Conservation (phyloP, 2,113 vertebrate genomes). For the Camelus bactrianus region DNA sequence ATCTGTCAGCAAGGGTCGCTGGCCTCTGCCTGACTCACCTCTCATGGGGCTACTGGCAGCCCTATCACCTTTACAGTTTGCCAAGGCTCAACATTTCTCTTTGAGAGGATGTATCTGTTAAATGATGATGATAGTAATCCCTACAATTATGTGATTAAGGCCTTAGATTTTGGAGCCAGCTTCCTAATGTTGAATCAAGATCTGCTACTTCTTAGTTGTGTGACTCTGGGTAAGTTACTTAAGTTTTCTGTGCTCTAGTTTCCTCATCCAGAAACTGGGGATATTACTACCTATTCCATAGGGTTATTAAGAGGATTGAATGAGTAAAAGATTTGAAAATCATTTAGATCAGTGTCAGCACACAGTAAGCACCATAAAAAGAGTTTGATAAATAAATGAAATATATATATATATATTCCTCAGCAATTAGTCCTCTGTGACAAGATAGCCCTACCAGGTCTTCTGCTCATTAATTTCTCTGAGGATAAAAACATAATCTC, state of each 20-base stretch:
- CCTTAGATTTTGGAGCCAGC: constrained; percentile 15
- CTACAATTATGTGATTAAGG: constrained; percentile 3
- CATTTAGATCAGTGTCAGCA: background rate
- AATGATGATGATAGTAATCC: background rate
- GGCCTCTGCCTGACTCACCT: background rate
- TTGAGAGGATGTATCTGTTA: background rate
- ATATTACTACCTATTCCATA: constrained; percentile 5
- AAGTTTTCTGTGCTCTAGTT: constrained; percentile 14
- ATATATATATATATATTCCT: background rate
- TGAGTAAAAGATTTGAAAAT: constrained; percentile 34
- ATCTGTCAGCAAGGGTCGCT: background rate
- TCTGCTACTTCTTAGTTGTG: constrained; percentile 3
- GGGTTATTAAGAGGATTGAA: background rate
- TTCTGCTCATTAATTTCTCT: constrained; percentile 40
- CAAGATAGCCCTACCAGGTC: background rate
- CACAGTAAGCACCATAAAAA: background rate
- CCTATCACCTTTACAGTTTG: background rate
- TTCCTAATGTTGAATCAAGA: background rate
- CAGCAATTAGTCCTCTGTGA: constrained; percentile 1
- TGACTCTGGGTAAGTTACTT: background rate
- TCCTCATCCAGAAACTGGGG: constrained; percentile 37
- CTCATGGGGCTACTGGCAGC: background rate
- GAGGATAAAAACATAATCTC: background rate
- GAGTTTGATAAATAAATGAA: constrained; percentile 35
- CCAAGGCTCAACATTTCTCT: constrained; percentile 21